phyloP scores from a whole-genome alignment of 1,140 invertebrate species.

The Phymorhynchus buccinoides region DNA sequence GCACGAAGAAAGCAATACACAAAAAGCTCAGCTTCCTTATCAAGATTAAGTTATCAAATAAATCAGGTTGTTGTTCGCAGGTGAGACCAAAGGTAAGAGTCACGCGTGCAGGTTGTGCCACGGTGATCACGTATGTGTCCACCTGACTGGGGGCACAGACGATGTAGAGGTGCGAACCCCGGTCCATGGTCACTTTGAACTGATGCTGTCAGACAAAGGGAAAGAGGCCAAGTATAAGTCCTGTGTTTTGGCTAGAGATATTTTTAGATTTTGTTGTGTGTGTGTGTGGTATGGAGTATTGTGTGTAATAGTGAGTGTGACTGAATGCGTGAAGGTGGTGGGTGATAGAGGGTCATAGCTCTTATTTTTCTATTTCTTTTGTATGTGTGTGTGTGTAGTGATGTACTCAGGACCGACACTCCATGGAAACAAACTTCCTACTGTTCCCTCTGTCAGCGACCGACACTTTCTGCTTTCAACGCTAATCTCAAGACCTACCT shows the following conservation, averaged over 20 bases:
- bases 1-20: no score
- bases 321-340: not conserved
- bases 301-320: not conserved
- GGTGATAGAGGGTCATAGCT: not conserved
- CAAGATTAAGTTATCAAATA: no score
- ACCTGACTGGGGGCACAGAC: slow-evolving; percentile 76
- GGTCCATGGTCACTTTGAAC: slow-evolving; percentile 83
- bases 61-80: slow-evolving; percentile 69
- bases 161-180: slow-evolving; percentile 73
- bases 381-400: not conserved
- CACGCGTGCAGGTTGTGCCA: no score
- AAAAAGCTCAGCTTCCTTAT: no score
- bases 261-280: not conserved
- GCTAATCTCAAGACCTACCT: no score
- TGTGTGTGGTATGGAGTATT: no score
- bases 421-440: no score
- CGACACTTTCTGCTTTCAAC: no score
- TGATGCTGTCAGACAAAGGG: slow-evolving; percentile 84
- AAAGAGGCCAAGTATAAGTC: slow-evolving; percentile 85
- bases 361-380: no score
- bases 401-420: no score
- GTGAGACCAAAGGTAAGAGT: slow-evolving; percentile 85
- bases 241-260: slow-evolving; percentile 79
- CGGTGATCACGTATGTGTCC: slow-evolving; percentile 85
- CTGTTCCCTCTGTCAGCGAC: no score